These are phyloP conservation scores for Planococcus citri DNA, from an alignment of 1,140 invertebrate species.

Conservation along the genomic window DNA sequence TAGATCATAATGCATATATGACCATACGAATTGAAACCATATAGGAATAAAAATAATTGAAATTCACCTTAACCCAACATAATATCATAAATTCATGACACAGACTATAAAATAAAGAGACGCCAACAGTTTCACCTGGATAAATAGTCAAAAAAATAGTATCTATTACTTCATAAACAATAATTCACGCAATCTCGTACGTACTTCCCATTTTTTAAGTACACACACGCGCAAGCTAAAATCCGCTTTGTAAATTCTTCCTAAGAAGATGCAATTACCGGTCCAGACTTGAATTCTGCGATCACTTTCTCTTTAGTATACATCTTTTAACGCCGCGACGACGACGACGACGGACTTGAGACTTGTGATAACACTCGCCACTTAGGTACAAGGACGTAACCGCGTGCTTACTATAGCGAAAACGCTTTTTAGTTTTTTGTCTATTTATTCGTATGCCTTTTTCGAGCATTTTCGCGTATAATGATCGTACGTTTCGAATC, in stretches of 20 bases:
- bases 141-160: too few species aligned
- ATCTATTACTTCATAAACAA: too few species aligned
- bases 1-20: too few species aligned
- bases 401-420: too few species aligned
- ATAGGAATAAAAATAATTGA: too few species aligned
- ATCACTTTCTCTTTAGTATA: slow-evolving; percentile 15
- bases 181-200: too few species aligned
- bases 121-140: too few species aligned
- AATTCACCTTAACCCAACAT: too few species aligned
- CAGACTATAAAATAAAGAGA: too few species aligned
- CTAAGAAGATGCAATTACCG: slow-evolving; percentile 9
- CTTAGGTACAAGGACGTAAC: slow-evolving; percentile 1
- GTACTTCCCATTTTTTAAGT: too few species aligned
- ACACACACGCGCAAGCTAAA: neutral
- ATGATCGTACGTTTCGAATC: neutral
- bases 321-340: slow-evolving; percentile 2
- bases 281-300: slow-evolving; percentile 8
- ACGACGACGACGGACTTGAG: slow-evolving; percentile 10
- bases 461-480: neutral
- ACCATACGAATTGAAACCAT: too few species aligned
- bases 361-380: neutral
- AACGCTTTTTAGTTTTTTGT: neutral
- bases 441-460: neutral
- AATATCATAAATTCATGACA: too few species aligned
- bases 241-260: neutral